A percentile compares a stretch with the other conserved stretches of the same genome.
phyloP scores from a whole-genome alignment of 2,888 invertebrate species.

The Coelinius sp. region DNA sequence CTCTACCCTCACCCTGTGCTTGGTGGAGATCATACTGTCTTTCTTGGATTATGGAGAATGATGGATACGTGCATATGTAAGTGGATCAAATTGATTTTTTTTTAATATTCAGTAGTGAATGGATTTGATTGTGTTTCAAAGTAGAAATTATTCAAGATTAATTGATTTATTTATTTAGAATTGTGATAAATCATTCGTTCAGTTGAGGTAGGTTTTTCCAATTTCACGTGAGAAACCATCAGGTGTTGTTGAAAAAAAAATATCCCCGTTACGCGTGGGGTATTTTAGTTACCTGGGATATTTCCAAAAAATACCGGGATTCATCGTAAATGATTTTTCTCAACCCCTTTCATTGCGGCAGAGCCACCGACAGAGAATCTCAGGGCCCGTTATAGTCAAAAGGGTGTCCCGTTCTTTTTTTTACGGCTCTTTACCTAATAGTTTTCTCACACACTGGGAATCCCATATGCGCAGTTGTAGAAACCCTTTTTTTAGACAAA shows the following conservation, averaged over 20 bases:
- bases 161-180: too few relatives aligned
- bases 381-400: conserved; percentile 60
- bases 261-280: background rate
- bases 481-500: conserved; percentile 41
- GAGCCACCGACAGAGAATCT: conserved; percentile 48
- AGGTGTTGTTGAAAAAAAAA: conserved; percentile 9
- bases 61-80: too few relatives aligned
- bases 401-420: conserved; percentile 57
- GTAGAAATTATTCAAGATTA: too few relatives aligned
- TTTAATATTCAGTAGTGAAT: too few relatives aligned
- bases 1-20: conserved; percentile 40
- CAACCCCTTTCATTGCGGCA: conserved; percentile 29
- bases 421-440: conserved; percentile 17
- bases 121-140: too few relatives aligned
- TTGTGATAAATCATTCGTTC: too few relatives aligned
- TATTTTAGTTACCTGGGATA: conserved; percentile 21
- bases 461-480: conserved; percentile 26
- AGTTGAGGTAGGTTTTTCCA: background rate
- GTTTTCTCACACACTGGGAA: conserved; percentile 34
- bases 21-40: conserved; percentile 51
- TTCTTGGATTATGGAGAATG: conserved; percentile 23
- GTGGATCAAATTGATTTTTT: too few relatives aligned
- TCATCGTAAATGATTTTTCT: conserved; percentile 22
- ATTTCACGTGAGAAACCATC: conserved; percentile 16
- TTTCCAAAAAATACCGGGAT: conserved; percentile 19